These are phyloP conservation scores for Catocala sponsa DNA, from an alignment of 2,888 invertebrate genomes.

Conservation along the genomic window DNA sequence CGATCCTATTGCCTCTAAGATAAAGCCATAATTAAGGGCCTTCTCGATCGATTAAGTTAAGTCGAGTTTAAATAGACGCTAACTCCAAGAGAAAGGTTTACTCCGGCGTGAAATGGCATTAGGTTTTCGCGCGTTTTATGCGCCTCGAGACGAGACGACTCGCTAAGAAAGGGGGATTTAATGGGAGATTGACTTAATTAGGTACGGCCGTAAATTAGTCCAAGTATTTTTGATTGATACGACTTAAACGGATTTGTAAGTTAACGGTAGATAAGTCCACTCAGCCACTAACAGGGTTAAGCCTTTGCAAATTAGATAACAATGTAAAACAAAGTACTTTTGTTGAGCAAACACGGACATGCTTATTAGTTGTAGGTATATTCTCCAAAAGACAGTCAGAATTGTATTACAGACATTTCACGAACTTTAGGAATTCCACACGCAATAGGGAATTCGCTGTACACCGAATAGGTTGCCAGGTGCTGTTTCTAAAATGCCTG, in stretches of 20 bases:
- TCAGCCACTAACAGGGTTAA: conserved; percentile 27
- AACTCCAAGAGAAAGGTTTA: conserved; percentile 87
- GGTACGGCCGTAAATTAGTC: conserved; percentile 77
- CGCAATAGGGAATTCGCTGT: no score
- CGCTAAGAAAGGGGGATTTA: conserved; percentile 86
- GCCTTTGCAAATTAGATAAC: conserved; percentile 15
- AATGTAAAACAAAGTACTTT: neutral
- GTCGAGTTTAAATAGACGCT: conserved; percentile 87
- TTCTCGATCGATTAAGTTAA: conserved; percentile 88
- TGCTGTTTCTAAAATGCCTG: no score
- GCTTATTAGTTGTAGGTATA: no score
- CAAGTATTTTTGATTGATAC: conserved; percentile 83
- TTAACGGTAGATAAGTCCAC: conserved; percentile 41
- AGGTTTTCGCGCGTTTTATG: conserved; percentile 87
- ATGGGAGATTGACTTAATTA: conserved; percentile 86
- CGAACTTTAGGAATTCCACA: no score
- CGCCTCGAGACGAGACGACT: conserved; percentile 72
- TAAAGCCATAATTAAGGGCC: conserved; percentile 87
- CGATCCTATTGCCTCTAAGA: conserved; percentile 76
- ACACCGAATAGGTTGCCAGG: no score
- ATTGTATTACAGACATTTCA: no score
- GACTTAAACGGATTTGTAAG: conserved; percentile 70
- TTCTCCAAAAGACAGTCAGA: no score
- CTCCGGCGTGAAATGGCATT: conserved; percentile 88
- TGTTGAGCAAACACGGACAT: no score